Conservation (phyloP, 2,113 vertebrate species). For the Bos indicus region DNA sequence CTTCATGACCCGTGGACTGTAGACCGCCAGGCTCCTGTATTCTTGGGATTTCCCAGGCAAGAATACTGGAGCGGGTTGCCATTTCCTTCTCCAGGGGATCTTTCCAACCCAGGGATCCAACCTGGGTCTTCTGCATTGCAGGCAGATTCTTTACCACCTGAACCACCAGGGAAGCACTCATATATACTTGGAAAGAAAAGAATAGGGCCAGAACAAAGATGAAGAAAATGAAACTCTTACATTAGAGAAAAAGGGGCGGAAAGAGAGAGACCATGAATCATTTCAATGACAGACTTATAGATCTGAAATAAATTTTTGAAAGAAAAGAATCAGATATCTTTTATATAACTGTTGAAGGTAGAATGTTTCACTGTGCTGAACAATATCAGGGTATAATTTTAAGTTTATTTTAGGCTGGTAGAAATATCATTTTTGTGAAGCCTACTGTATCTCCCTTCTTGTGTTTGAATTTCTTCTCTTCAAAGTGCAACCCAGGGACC, state of each 20-base stretch:
- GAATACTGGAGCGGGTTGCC: not conserved
- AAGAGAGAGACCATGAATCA: not conserved
- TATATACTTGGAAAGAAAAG: not conserved
- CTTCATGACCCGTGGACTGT: not conserved
- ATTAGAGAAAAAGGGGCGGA: not conserved
- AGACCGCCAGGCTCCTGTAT: not conserved
- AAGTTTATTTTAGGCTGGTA: not conserved
- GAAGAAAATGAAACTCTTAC: not conserved
- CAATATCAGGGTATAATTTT: not conserved
- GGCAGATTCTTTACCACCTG: not conserved
- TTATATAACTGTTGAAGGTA: not conserved
- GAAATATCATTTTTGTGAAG: not conserved
- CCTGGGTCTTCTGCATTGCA: not conserved
- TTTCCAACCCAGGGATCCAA: not conserved
- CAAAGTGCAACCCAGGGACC: not conserved
- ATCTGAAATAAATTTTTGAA: not conserved
- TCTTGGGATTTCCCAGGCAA: not conserved
- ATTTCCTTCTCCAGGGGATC: not conserved
- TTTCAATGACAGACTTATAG: not conserved
- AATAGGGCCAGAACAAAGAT: not conserved
- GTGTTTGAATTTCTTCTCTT: slow-evolving; percentile 5
- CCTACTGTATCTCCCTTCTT: not conserved
- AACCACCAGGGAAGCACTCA: not conserved
- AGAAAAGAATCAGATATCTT: not conserved
- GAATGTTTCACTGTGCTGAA: not conserved